Evolutionary conservation across 1,140 invertebrate species (phyloP).

Genomic region (Bombus cullumanus): DNA sequence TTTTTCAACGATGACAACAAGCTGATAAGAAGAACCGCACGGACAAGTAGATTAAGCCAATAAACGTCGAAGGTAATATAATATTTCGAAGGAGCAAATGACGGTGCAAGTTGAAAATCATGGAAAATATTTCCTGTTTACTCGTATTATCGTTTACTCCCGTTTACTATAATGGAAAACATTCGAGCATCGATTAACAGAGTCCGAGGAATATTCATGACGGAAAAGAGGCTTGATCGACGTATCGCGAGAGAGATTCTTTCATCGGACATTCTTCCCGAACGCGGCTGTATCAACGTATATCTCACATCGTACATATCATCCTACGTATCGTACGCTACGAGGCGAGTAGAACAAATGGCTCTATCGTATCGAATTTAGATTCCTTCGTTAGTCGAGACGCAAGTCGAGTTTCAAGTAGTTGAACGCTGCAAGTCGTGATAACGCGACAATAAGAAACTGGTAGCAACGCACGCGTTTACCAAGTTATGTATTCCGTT

Average conservation of each 20-base stretch:
- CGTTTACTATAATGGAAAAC: too few species aligned
- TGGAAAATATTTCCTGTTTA: background rate
- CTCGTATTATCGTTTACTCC: background rate
- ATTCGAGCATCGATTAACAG: background rate
- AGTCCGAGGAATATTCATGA: background rate
- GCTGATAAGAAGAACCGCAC: slow-evolving; percentile 2
- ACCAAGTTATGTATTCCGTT: slow-evolving; percentile 60
- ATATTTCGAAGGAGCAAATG: background rate
- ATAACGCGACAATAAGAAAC: slow-evolving; percentile 65
- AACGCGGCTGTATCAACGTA: background rate
- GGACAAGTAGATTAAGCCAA: too few species aligned
- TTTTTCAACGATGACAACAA: slow-evolving; percentile 15
- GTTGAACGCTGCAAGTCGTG: slow-evolving; percentile 33
- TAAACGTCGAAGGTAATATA: background rate
- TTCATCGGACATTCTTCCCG: background rate
- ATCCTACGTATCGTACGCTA: too few species aligned
- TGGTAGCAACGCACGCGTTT: slow-evolving; percentile 45
- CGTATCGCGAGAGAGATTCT: background rate
- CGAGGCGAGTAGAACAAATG: background rate
- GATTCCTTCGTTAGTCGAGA: slow-evolving; percentile 44
- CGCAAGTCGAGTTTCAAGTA: slow-evolving; percentile 58
- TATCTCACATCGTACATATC: background rate
- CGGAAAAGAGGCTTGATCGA: background rate
- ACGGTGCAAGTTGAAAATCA: background rate
- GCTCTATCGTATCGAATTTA: slow-evolving; percentile 19